Evolutionary conservation across 2,113 vertebrate genomes (phyloP), one percentile per base, ranked within the genome.

Genomic region (Poeciliopsis occidentalis): DNA sequence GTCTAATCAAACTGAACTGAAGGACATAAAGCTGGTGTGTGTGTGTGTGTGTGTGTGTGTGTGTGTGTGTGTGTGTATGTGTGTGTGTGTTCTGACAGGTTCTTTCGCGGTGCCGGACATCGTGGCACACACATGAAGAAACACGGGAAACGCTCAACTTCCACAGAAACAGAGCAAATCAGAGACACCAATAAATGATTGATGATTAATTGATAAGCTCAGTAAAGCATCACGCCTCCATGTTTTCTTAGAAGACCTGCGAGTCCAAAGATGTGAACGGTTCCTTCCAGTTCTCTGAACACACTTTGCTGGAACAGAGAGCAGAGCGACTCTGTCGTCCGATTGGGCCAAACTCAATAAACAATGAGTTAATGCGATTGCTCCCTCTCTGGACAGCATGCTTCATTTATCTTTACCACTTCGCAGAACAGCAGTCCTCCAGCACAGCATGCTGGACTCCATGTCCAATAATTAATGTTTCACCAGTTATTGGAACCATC

Each of bases 301-400:
- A 12, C 39, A 69, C 62, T 32, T 66, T 67, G 61, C 10, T 34
- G 65, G 7, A 64, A 51, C 31, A 71, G 37, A 63, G 64, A 57
- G 31, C 62, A 13, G 12, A 80, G 72, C 0, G 70, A 64, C 19
- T 47, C 44, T 47, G 44, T 1, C 17, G 26, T 64, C 75, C 32
- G 54, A 81, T 81, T 19, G 22, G 3, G 70, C 61, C 32, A 81
- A 87, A 90, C 83, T 74, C 47, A 75, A 90, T 57, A 82, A 41
- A 78, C 41, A 12, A 4, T 15, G 60, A 29, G 65, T 30, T 78
- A 75, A 91, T 85, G 71, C 24, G 69, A 83, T 88, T 80, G 74
- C 75, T 44, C 75, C 67, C 76, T 77, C 61, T 75, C 66, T 64
- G 82, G 44, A 73, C 80, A 57, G 8, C 24, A 26, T 0, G 2